Base-by-base conservation (phyloP, 1,140 invertebrate species). In the Saxidomus purpurata region DNA sequence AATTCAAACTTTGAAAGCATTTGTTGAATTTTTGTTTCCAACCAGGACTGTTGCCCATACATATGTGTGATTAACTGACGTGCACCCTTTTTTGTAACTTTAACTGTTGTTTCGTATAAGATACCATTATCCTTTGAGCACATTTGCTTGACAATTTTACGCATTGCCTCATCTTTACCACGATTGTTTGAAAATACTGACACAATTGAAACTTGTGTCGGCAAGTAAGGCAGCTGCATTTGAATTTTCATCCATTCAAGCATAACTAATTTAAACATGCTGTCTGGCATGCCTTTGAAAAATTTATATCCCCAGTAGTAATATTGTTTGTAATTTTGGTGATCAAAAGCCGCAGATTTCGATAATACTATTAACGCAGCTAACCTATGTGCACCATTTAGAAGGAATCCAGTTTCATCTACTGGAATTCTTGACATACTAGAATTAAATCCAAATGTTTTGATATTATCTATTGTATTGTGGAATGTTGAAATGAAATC, bases 241-340 rank as follows among this genome's bases (percentile, higher is more conserved):
- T 71, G 67, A 4, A 71, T 71, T 71, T 38, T 71, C 67, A 71
- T 71, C 67, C 67, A 71, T 38, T 71, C 67, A 1, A 71, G 34
- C 67, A 71, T 40, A 28, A 28, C 59, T 9, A 63, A 4, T 28
- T 25, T 28, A 9, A 63, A n/a, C 25, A 28, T 15, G 1, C 59
- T 4, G 8, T 2, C 15, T 63, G n/a, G 15, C n/a, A 63, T 28
- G n/a, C 25, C n/a, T 63, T 63, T 63, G 59, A 63, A 63, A 28
- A 63, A 63, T n/a, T 63, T 25, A 28, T 63, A 63, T 63, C 59
- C 59, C 59, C 59, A 63, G 6, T 28, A 4, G 15, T n/a, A 63
- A 28, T 9, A n/a, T 15, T 28, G 59, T 15, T 19, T 28, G 4
- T 63, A 28, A 28, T 63, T 15, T 4, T 28, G 25, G 25, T 63